These are phyloP conservation scores for Percopsis transmontana DNA, from an alignment of 2,113 vertebrate genomes.

Conservation along the genomic window DNA sequence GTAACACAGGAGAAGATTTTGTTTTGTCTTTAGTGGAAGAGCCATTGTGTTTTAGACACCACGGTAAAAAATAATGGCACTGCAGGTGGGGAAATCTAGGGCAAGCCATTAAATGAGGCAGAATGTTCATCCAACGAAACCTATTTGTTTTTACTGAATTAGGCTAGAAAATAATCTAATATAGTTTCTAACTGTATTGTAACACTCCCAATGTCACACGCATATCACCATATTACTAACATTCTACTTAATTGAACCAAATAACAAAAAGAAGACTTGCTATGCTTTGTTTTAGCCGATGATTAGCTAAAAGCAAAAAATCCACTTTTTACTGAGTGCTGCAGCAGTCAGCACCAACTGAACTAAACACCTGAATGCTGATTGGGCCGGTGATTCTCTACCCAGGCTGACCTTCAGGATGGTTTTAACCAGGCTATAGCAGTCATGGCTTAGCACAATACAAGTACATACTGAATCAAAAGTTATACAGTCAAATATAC, in stretches of 20 bases:
- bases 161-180: conserved; percentile 2
- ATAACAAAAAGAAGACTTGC: not conserved
- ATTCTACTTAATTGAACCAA: conserved; percentile 5
- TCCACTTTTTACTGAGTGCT: no score
- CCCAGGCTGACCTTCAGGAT: no score
- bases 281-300: no score
- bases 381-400: no score
- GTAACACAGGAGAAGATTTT: conserved; percentile 33
- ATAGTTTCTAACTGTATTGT: no score
- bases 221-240: not conserved
- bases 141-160: conserved; percentile 11
- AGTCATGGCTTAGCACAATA: no score
- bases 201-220: not conserved
- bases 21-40: conserved; percentile 48
- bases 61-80: conserved; percentile 47
- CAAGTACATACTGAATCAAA: no score
- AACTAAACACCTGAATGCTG: no score
- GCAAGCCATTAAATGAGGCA: conserved; percentile 49
- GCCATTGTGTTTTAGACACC: conserved; percentile 40
- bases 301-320: no score
- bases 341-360: no score
- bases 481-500: no score
- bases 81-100: conserved; percentile 67
- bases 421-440: no score
- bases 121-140: conserved; percentile 35